Conservation (phyloP, 1,140 invertebrate genomes). For the Pseudomyrmex concolor region DNA sequence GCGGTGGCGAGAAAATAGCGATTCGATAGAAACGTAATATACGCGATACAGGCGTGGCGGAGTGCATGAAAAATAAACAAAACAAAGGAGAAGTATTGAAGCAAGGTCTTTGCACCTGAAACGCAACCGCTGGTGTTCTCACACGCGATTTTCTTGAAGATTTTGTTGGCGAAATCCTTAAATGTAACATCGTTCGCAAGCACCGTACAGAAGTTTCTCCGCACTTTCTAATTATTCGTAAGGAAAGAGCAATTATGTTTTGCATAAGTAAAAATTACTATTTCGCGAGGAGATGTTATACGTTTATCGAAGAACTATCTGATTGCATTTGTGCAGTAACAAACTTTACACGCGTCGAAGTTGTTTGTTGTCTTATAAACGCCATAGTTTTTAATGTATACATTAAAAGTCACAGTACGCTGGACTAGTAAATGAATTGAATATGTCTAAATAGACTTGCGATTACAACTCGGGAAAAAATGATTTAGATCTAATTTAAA, state of each 20-base stretch:
- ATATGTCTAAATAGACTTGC: not conserved
- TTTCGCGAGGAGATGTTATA: not conserved
- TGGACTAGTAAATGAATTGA: not conserved
- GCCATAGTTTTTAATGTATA: not conserved
- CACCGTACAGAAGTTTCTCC: conserved; percentile 17
- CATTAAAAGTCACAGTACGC: not conserved
- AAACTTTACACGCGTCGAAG: too few species aligned
- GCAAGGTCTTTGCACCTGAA: not conserved
- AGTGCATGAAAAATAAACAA: conserved; percentile 1
- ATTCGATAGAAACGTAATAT: not conserved
- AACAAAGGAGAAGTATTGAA: not conserved
- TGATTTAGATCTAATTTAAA: too few species aligned
- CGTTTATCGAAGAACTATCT: not conserved
- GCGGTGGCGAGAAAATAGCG: not conserved
- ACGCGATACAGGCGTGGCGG: not conserved
- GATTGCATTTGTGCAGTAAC: not conserved
- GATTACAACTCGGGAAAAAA: too few species aligned
- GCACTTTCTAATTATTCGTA: conserved; percentile 52
- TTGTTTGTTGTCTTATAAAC: not conserved
- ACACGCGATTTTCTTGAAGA: conserved; percentile 32
- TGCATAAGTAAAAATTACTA: conserved; percentile 42
- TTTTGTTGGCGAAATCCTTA: conserved; percentile 7
- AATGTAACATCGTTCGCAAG: conserved; percentile 27
- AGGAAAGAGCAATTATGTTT: conserved; percentile 11
- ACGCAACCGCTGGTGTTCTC: not conserved